A percentile compares a stretch with the other conserved stretches of the same genome.
These are phyloP conservation scores for Chrysolophus pictus DNA, from an alignment of 2,797 vertebrate genomes.

Conservation along the genomic window DNA sequence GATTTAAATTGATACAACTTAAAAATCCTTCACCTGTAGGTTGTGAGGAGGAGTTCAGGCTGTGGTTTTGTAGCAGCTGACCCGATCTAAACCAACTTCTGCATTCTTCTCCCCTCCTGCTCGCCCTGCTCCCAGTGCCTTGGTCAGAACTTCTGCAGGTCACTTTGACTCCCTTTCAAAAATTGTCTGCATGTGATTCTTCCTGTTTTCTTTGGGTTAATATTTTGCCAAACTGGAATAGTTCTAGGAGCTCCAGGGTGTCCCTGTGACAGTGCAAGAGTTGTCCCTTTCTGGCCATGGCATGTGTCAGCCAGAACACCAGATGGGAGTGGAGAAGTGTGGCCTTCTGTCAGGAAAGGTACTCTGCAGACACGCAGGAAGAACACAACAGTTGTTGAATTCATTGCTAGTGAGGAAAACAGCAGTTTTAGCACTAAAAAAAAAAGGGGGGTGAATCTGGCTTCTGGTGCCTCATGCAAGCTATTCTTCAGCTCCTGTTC, in stretches of 20 bases:
- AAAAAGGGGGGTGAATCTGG: neutral
- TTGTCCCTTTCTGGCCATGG: neutral
- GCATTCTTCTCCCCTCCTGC: neutral
- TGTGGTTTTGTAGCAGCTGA: neutral
- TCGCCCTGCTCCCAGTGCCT: neutral
- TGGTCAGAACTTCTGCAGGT: accelerated
- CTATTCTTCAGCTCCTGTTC: neutral
- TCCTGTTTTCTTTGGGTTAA: neutral
- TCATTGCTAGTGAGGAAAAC: neutral
- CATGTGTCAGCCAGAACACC: neutral
- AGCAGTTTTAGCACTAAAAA: neutral
- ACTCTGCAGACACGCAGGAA: neutral
- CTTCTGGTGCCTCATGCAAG: neutral
- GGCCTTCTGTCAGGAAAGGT: neutral
- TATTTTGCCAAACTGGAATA: neutral
- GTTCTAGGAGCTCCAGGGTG: neutral
- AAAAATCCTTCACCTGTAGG: neutral
- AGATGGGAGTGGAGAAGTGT: neutral
- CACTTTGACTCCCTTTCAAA: neutral
- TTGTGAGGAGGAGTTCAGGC: neutral
- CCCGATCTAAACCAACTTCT: neutral
- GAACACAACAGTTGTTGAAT: accelerated
- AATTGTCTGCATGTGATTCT: neutral
- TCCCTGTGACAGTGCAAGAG: neutral
- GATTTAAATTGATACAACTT: neutral